Evolutionary conservation across 2,113 vertebrate species (phyloP), one percentile per base, ranked within the genome.

Genomic region (Elephas maximus): DNA sequence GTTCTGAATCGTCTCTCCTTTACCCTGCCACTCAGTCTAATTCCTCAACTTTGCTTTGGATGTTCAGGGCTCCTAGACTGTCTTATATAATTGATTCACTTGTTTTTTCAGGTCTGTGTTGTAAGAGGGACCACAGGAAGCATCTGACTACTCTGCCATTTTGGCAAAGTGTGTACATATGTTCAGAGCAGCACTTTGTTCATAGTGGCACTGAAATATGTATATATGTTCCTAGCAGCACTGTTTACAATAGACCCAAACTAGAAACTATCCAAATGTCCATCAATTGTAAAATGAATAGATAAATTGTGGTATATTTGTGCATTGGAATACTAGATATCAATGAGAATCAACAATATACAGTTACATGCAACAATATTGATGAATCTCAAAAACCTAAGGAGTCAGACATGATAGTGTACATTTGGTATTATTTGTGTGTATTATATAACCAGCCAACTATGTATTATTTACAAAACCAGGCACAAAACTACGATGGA

Each of bases 181-280:
- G 37, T 37, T 37, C 37, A 37, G 37, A 37, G 37, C 37, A 37
- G 37, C 37, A 37, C 37, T 37, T 37, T 37, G 37, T 37, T 37
- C 37, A 37, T 37, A 37, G 37, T 37, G 37, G 37, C 37, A 53
- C 45, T 81, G 10, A 80, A 88, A 71, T 93, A 5, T 79, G 26
- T 92, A 44, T 41, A 30, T 94, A 71, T 91, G 41, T 96, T 94
- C 23, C 63, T 85, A 81, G 23, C 45, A 92, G 65, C 62, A 85
- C 11, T 91, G 1, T 93, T 85, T 30, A 65, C 74, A 51, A 69
- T 91, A 93, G 33, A n/a, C 60, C 44, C 63, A 87, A 95, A 78
- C 1, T 51, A 45, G 15, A 94, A 88, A 71, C n/a, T 85, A 33
- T 83, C 24, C 53, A 96, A 62, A 89, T 94, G 14, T 14, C 41